Evolutionary conservation across 2,888 invertebrate genomes (phyloP).

Genomic region (Lissocephala sabroskyi): DNA sequence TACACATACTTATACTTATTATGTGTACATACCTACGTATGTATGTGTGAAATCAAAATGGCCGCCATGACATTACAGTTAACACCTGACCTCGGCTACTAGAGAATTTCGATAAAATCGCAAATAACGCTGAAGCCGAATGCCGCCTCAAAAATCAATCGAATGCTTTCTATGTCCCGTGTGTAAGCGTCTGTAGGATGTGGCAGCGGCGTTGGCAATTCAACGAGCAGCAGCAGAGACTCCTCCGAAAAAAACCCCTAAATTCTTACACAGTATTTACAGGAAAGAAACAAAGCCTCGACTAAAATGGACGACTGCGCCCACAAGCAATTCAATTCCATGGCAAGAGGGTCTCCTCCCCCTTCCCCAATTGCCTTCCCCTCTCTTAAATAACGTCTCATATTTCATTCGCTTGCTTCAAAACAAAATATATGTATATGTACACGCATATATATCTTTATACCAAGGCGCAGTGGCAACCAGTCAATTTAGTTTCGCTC

Average conservation of each 20-base stretch:
- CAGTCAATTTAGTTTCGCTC: too few species aligned
- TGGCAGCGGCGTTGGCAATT: slow-evolving; percentile 15
- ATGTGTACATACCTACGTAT: too few species aligned
- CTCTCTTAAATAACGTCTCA: slow-evolving; percentile 30
- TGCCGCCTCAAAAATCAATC: slow-evolving; percentile 19
- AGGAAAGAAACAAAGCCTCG: too few species aligned
- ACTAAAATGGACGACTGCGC: too few species aligned
- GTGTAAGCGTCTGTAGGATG: slow-evolving; percentile 7
- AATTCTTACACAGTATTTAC: too few species aligned
- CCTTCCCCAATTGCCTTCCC: slow-evolving; percentile 30
- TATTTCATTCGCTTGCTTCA: slow-evolving; percentile 19
- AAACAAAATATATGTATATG: slow-evolving; percentile 1
- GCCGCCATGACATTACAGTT: slow-evolving; percentile 30
- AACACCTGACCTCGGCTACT: slow-evolving; percentile 16
- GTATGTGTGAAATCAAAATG: slow-evolving; percentile 28
- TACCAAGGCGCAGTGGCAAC: slow-evolving; percentile 1
- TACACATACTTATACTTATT: slow-evolving; percentile 3
- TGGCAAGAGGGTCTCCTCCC: slow-evolving; percentile 16
- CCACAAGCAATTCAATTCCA: too few species aligned
- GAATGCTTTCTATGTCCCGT: too few species aligned
- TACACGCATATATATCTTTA: slow-evolving; percentile 10
- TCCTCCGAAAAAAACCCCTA: too few species aligned
- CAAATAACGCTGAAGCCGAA: slow-evolving; percentile 24
- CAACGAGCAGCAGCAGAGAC: slow-evolving; percentile 1
- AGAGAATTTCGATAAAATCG: slow-evolving; percentile 21